These are phyloP conservation scores for Latrodectus elegans DNA, from an alignment of 2,888 invertebrate species.

Conservation along the genomic window DNA sequence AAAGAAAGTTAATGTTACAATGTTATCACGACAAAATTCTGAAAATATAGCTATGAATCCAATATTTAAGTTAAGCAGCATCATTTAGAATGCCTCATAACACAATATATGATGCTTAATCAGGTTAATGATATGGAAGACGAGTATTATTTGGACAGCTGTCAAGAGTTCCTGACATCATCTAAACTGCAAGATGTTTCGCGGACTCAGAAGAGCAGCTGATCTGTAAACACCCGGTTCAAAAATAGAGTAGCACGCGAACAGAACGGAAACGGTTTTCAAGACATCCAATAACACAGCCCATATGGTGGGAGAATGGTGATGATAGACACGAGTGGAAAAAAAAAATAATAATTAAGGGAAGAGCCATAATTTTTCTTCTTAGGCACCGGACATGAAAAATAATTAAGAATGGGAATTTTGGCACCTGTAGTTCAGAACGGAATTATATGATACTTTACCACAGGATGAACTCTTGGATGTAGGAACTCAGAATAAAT, in stretches of 20 bases:
- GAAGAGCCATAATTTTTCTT: background rate
- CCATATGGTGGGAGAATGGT: background rate
- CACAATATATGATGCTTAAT: background rate
- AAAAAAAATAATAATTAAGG: background rate
- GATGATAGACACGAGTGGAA: background rate
- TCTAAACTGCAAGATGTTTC: background rate
- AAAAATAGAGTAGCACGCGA: background rate
- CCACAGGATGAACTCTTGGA: too few relatives aligned
- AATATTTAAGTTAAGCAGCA: too few relatives aligned
- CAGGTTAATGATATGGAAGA: slow-evolving; percentile 36
- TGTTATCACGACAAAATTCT: too few relatives aligned
- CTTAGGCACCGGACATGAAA: too few relatives aligned
- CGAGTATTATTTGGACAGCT: slow-evolving; percentile 23
- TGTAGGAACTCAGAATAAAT: too few relatives aligned
- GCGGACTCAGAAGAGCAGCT: background rate
- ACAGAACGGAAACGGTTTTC: background rate
- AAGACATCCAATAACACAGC: background rate
- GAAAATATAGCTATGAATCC: too few relatives aligned
- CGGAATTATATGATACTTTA: too few relatives aligned
- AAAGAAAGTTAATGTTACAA: too few relatives aligned
- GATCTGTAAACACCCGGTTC: background rate
- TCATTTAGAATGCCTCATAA: too few relatives aligned
- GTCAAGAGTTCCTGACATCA: background rate
- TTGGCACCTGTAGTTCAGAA: too few relatives aligned
- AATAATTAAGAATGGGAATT: too few relatives aligned